phyloP scores from a whole-genome alignment of 2,113 vertebrate species.

The Opisthocomus hoazin region DNA sequence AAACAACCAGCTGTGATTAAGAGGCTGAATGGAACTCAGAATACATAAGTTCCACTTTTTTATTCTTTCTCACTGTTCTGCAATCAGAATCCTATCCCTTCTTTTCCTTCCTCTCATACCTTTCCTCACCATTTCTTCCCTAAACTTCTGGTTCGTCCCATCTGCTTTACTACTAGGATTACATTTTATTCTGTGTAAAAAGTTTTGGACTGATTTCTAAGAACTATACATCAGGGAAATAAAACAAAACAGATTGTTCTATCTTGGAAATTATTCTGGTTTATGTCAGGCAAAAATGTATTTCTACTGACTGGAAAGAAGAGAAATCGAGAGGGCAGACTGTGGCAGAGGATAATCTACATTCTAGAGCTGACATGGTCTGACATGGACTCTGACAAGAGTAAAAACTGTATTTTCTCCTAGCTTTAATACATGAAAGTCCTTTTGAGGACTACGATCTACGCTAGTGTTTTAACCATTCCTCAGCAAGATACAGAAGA shows the following conservation, averaged over 20 bases:
- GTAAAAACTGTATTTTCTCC: background rate
- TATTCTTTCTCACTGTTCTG: background rate
- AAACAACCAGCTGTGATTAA: background rate
- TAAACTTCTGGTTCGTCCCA: background rate
- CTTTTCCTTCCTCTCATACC: background rate
- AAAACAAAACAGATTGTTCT: background rate
- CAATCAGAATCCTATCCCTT: background rate
- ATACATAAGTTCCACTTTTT: accelerated
- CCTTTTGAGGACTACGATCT: background rate
- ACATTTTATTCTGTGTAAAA: background rate
- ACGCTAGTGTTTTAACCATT: background rate
- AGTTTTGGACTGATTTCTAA: background rate
- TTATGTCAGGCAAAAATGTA: background rate
- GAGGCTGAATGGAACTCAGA: background rate
- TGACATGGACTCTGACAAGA: background rate
- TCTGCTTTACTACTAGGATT: background rate
- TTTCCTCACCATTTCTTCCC: background rate
- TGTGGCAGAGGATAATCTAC: background rate
- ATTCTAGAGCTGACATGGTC: background rate
- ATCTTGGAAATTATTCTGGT: background rate
- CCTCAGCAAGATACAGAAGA: background rate
- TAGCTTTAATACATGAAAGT: background rate
- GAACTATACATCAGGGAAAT: background rate
- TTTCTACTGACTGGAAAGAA: background rate
- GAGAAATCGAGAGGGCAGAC: background rate